Evolutionary conservation across 1,140 invertebrate species (phyloP).

Genomic region (Telenomus remus): DNA sequence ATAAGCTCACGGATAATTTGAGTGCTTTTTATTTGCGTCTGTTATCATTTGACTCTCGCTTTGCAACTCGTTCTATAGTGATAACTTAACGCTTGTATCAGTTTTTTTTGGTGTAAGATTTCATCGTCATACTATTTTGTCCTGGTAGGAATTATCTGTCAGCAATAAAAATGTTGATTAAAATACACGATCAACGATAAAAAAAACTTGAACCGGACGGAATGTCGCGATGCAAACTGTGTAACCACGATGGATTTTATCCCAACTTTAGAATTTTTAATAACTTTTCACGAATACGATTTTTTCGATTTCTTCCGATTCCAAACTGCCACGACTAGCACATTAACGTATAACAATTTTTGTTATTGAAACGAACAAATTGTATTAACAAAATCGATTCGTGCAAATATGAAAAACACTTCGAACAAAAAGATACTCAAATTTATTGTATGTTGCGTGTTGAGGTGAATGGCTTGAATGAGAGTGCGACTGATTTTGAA

Average conservation of each 20-base stretch:
- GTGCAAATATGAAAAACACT: slow-evolving; percentile 10
- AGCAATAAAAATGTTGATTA: no score
- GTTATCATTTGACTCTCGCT: no score
- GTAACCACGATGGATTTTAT: slow-evolving; percentile 44
- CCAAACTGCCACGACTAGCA: slow-evolving; percentile 57
- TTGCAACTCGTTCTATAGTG: no score
- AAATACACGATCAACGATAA: no score
- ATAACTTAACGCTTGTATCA: no score
- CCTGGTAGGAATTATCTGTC: no score
- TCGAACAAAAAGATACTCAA: slow-evolving; percentile 16
- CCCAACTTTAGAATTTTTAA: slow-evolving; percentile 51
- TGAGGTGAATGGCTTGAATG: slow-evolving; percentile 22
- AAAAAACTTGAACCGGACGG: no score
- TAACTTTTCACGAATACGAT: slow-evolving; percentile 53
- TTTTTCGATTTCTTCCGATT: slow-evolving; percentile 50
- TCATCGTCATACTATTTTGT: no score
- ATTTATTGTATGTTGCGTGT: slow-evolving; percentile 42
- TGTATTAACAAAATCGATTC: slow-evolving; percentile 27
- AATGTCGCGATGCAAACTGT: no score
- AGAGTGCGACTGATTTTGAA: slow-evolving; percentile 14
- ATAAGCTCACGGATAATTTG: no score
- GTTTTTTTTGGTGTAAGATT: no score
- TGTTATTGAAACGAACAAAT: slow-evolving; percentile 40
- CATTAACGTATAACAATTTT: slow-evolving; percentile 49
- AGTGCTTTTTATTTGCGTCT: no score